Base-by-base conservation (phyloP, 2,797 vertebrate species). In the Pantherophis vulpinus region DNA sequence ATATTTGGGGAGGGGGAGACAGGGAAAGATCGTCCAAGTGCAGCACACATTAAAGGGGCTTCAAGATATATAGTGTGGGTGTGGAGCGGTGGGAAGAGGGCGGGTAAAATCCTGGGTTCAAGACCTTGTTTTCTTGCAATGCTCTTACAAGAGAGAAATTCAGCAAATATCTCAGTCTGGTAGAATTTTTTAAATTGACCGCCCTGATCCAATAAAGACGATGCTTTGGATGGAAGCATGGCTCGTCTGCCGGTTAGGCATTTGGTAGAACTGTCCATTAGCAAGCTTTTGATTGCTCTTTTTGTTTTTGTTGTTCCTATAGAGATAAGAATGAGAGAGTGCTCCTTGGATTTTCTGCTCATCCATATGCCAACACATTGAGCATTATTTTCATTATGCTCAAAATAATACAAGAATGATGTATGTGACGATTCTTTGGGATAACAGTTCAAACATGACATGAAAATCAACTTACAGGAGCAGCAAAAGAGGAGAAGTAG, bases 1-100 rank as follows among this genome's bases (percentile, higher is more conserved):
- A 60, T 60, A 29, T 27, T 56, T 20, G n/a, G 2, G 37, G 14
- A 56, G 32, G n/a, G 47, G 66, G 60, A 74, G 70, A 74, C 14
- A 20, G 27, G 88, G 66, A 58, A 58, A 63, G 20, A 16, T 37
- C 20, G 6, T 25, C 16, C 79, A 95, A 74, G 0, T 12, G 47
- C 66, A 25, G 37, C n/a, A 91, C 54, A 8, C 32, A 58, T 87
- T 16, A 4, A 42, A 42, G 4, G 66, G 7, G 25, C 0, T 0
- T 8, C 0, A 1, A 29, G 86, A 12, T 66, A 90, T 59, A 42
- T 87, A 1, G 16, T 12, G 79, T 58, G 11, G 47, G 3, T 14
- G 37, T 8, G 1, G 0, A 9, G 0, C n/a, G 56, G 2, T 2
- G 13, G 2, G 37, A 3, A 32, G 5, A 10, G 2, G 58, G 2